Evolutionary conservation across 1,140 invertebrate species (phyloP).

Genomic region (Cherax destructor): DNA sequence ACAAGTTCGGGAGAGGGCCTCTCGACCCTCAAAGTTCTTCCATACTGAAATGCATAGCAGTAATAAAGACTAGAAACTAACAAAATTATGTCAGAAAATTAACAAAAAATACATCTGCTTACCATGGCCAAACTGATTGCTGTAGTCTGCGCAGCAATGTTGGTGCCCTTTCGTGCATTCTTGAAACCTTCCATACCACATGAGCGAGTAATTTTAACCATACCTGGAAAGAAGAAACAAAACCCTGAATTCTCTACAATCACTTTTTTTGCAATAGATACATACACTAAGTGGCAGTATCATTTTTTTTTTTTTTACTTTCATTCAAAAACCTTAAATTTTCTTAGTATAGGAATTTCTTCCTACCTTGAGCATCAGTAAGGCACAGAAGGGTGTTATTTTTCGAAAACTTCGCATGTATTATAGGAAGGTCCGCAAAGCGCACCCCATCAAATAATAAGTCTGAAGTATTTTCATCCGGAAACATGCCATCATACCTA

Average conservation of each 20-base stretch:
- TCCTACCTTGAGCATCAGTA: conserved; percentile 82
- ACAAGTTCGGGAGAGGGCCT: no score
- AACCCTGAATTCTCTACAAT: not conserved
- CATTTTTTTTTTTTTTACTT: not conserved
- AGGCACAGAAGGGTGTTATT: conserved; percentile 93
- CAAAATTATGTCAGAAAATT: no score
- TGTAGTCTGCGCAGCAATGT: conserved; percentile 95
- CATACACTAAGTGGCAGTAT: not conserved
- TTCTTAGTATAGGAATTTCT: not conserved
- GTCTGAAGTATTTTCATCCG: conserved; percentile 83
- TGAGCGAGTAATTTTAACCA: conserved; percentile 80
- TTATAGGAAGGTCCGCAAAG: conserved; percentile 87
- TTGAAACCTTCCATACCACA: conserved; percentile 96
- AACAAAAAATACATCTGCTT: conserved; percentile 73
- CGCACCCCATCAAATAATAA: conserved; percentile 85
- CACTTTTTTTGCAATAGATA: conserved; percentile 55
- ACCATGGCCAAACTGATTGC: conserved; percentile 86
- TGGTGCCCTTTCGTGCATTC: conserved; percentile 95
- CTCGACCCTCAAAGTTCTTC: no score
- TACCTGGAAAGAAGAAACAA: conserved; percentile 76
- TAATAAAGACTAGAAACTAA: no score
- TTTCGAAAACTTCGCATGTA: conserved; percentile 85
- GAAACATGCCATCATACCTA: conserved; percentile 84
- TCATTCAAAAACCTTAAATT: no score
- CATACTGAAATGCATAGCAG: no score